A percentile compares a stretch with the other conserved stretches of the same genome.
Evolutionary conservation across 2,888 invertebrate genomes (phyloP).

Genomic region (Halictus ligatus): DNA sequence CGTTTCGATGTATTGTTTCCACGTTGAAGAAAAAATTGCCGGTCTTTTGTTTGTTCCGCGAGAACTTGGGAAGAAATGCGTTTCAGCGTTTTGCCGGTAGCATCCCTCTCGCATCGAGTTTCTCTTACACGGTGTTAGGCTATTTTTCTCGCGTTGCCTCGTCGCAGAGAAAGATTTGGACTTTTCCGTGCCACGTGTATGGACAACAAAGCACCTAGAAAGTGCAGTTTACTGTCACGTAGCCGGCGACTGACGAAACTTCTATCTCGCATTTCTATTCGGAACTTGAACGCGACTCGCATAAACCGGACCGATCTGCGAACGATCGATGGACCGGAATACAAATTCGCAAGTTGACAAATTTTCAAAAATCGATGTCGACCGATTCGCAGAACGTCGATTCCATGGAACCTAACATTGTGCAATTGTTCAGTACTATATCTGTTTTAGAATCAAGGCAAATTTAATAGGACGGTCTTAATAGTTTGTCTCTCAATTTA

Average conservation of each 20-base stretch:
- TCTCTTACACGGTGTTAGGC: background rate
- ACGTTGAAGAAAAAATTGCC: background rate
- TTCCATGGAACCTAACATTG: no score
- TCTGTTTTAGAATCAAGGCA: no score
- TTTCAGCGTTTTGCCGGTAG: background rate
- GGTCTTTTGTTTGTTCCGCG: background rate
- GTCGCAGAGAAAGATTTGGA: background rate
- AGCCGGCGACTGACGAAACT: constrained; percentile 27
- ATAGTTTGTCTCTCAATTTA: no score
- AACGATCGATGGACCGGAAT: constrained; percentile 30
- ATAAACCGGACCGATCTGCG: constrained; percentile 24
- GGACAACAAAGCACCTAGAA: constrained; percentile 29
- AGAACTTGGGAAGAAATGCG: no score
- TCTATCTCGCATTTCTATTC: constrained; percentile 17
- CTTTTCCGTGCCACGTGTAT: constrained; percentile 17
- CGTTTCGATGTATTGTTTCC: constrained; percentile 1
- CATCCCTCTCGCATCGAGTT: no score
- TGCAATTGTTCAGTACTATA: no score
- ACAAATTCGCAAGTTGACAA: constrained; percentile 27
- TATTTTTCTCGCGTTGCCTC: background rate
- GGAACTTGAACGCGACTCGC: constrained; percentile 33
- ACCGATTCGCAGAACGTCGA: no score
- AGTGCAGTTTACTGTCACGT: constrained; percentile 37
- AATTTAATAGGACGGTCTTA: no score
- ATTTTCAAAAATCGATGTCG: background rate